phyloP scores from a whole-genome alignment of 2,888 invertebrate species.

The Oscheius sp. region DNA sequence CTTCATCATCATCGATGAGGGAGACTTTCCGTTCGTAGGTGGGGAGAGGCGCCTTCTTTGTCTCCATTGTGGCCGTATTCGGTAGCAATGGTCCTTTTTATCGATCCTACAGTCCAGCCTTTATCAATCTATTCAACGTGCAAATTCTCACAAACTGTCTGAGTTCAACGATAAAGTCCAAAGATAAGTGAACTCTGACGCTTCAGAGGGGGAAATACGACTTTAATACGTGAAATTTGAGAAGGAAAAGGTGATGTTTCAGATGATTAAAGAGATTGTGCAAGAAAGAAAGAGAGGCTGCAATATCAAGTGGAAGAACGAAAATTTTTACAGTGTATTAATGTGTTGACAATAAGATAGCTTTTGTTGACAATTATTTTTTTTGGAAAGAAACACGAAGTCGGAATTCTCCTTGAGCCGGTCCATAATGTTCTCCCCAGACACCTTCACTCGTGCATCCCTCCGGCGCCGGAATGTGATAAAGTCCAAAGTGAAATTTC shows the following conservation, averaged over 20 bases:
- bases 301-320: too few species aligned
- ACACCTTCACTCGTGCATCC: constrained; percentile 53
- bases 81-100: not conserved
- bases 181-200: constrained; percentile 6
- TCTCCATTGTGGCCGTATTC: not conserved
- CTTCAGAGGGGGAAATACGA: too few species aligned
- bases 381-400: constrained; percentile 41
- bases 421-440: constrained; percentile 65
- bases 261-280: too few species aligned
- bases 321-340: not conserved
- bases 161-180: constrained; percentile 28
- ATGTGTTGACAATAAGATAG: not conserved
- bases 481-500: constrained; percentile 62
- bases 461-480: constrained; percentile 64
- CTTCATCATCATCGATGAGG: constrained; percentile 9
- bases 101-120: not conserved
- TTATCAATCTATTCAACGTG: constrained; percentile 13
- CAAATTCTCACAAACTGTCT: constrained; percentile 13
- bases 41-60: constrained; percentile 2
- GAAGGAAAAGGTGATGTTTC: too few species aligned
- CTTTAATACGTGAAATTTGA: too few species aligned
- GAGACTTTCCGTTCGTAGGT: constrained; percentile 12
- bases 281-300: too few species aligned
- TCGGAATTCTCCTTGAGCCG: constrained; percentile 59
- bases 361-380: not conserved